A percentile compares a stretch with the other conserved stretches of the same genome.
phyloP scores from a whole-genome alignment of 2,797 vertebrate species.

The Nannoperca australis region DNA sequence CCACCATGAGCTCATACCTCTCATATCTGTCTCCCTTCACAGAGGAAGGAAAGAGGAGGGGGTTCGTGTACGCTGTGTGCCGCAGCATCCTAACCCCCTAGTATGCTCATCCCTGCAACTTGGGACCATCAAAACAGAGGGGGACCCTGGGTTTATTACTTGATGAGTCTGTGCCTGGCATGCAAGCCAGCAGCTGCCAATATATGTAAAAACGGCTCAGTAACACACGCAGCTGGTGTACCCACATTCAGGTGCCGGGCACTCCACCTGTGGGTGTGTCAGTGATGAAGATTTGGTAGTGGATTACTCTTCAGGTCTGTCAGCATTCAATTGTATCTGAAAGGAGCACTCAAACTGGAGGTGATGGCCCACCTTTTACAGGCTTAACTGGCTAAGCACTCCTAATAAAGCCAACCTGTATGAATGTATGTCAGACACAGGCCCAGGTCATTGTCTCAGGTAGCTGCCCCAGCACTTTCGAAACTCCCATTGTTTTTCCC shows the following conservation, averaged over 20 bases:
- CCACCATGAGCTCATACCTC: conserved; percentile 97
- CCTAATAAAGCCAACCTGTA: conserved; percentile 77
- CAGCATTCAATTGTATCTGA: conserved; percentile 78
- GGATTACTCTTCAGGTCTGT: conserved; percentile 73
- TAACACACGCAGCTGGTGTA: background rate
- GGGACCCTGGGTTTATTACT: conserved; percentile 84
- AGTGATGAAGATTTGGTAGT: conserved; percentile 44
- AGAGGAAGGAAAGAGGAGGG: conserved; percentile 61
- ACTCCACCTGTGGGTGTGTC: conserved; percentile 64
- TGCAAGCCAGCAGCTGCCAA: conserved; percentile 43
- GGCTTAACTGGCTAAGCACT: conserved; percentile 81
- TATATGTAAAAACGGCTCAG: conserved; percentile 19
- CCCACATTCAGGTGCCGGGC: conserved; percentile 30
- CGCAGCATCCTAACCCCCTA: conserved; percentile 79
- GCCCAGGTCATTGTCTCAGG: conserved; percentile 80
- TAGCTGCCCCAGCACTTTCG: conserved; percentile 81
- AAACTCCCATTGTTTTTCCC: conserved; percentile 80
- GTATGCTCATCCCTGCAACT: conserved; percentile 77
- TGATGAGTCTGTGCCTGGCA: conserved; percentile 79
- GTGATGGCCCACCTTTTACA: conserved; percentile 74
- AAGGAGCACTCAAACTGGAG: conserved; percentile 76
- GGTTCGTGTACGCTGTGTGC: conserved; percentile 85
- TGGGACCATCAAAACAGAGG: conserved; percentile 71
- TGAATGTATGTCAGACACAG: conserved; percentile 79
- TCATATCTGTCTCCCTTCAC: conserved; percentile 92